Conservation (phyloP, 2,888 invertebrate genomes). For the Lepidonotus clava region DNA sequence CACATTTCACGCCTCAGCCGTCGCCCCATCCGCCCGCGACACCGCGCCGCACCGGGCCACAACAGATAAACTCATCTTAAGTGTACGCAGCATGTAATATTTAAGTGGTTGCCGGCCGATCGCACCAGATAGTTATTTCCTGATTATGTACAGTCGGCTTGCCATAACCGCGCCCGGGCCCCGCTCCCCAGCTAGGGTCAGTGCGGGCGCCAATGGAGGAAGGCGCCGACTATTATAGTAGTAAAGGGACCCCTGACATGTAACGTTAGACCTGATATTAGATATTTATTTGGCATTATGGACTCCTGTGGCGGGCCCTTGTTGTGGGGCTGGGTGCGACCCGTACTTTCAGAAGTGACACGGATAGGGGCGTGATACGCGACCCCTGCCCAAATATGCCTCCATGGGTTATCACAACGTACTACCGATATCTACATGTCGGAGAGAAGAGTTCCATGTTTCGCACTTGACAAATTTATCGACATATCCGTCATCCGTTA, state of each 20-base stretch:
- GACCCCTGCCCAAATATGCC: too few species aligned
- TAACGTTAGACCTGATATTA: conserved; percentile 20
- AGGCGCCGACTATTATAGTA: background rate
- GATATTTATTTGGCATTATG: background rate
- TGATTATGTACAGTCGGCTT: conserved; percentile 27
- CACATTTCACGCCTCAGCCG: background rate
- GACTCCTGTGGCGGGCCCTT: too few species aligned
- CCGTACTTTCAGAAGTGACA: background rate
- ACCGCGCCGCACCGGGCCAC: conserved; percentile 19
- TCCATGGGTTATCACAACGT: too few species aligned
- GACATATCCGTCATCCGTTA: too few species aligned
- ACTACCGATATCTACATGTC: too few species aligned
- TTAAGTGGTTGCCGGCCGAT: conserved; percentile 6
- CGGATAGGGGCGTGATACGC: background rate
- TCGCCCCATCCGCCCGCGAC: background rate
- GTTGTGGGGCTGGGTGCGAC: background rate
- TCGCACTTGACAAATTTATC: too few species aligned
- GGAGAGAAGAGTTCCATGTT: too few species aligned
- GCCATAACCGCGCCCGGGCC: background rate
- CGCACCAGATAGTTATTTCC: conserved; percentile 38
- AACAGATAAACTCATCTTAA: conserved; percentile 47
- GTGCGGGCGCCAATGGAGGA: background rate
- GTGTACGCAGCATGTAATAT: conserved; percentile 37
- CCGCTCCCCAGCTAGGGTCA: background rate
- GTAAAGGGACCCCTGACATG: background rate